Base-by-base conservation (phyloP, 2,797 vertebrate genomes). In the Heliangelus exortis region DNA sequence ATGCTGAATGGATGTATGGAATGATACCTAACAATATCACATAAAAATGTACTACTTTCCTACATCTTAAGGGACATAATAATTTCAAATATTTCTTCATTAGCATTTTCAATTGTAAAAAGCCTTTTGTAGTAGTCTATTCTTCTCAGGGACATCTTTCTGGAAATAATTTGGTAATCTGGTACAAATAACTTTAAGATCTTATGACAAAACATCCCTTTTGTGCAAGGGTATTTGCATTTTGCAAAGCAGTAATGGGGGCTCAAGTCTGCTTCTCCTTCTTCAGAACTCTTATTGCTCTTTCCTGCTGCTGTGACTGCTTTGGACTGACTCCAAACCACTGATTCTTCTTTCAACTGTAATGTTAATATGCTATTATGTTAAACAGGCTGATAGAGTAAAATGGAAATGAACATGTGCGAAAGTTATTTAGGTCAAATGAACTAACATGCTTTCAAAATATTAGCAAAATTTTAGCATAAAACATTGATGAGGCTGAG, bases 401-500 rank as follows among this genome's bases (percentile, higher is more conserved):
- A 94, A 95, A 95, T 96, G 90, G 88, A 96, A 96, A 95, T 89
- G 93, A 95, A 95, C 92, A 96, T 96, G 93, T 95, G 95, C 81
- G 95, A 72, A 94, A 95, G 94, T 94, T 93, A 96, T 96, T 96
- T 94, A 95, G 96, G 95, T 96, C 95, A 94, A 95, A 94, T 67
- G 78, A 95, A 95, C 94, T 93, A 96, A 95, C 88, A 94, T 87
- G 92, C 90, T 96, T 96, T 96, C 90, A 96, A 96, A 96, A 93
- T 96, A 96, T 94, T 95, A 96, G 92, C 94, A 94, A 94, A 95
- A 95, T 95, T 95, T 96, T 92, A 93, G 57, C 90, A 94, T 95
- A 95, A 96, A 95, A 96, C 93, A 96, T 96, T 93, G 94, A 96
- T 95, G 94, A 96, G 94, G 72, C 72, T 95, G 78, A 95, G 93